A percentile compares a stretch with the other conserved stretches of the same genome.
Evolutionary conservation across 2,888 invertebrate genomes (phyloP).

Genomic region (Pseudococcus viburni): DNA sequence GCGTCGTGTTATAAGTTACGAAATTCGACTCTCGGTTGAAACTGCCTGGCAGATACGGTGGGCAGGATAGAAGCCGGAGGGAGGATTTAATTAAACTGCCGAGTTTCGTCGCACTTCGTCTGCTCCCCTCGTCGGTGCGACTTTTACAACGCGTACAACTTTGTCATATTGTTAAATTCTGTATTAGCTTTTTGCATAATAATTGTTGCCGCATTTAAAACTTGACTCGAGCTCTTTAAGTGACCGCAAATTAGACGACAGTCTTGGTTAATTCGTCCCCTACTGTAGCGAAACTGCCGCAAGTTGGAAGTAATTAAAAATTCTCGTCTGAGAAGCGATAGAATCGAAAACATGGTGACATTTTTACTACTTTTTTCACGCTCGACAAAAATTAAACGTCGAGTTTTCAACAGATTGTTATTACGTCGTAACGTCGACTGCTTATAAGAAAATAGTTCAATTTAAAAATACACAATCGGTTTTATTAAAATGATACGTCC

Average conservation of each 20-base stretch:
- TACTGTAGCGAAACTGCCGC: not conserved
- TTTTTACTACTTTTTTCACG: not conserved
- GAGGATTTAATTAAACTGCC: slow-evolving; percentile 40
- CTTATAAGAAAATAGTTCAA: not conserved
- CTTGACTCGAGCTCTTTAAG: slow-evolving; percentile 33
- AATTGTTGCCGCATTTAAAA: slow-evolving; percentile 37
- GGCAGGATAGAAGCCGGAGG: not conserved
- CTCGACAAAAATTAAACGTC: not conserved
- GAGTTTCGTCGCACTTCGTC: not conserved
- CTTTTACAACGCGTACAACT: slow-evolving; percentile 26
- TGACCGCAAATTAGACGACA: slow-evolving; percentile 45
- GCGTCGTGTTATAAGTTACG: slow-evolving; percentile 13
- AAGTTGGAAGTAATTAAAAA: slow-evolving; percentile 13
- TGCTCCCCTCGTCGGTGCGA: not conserved
- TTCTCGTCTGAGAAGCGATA: not conserved
- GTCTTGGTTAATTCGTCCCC: slow-evolving; percentile 1
- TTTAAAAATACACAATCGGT: not conserved
- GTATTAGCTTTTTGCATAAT: slow-evolving; percentile 44
- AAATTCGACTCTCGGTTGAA: slow-evolving; percentile 21
- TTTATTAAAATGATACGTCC: not conserved
- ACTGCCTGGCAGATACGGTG: not conserved
- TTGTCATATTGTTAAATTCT: slow-evolving; percentile 49
- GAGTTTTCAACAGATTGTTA: slow-evolving; percentile 32
- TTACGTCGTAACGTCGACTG: slow-evolving; percentile 7
- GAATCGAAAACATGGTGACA: not conserved